Evolutionary conservation across 2,888 invertebrate species (phyloP).

Genomic region (Lycia hirtaria): DNA sequence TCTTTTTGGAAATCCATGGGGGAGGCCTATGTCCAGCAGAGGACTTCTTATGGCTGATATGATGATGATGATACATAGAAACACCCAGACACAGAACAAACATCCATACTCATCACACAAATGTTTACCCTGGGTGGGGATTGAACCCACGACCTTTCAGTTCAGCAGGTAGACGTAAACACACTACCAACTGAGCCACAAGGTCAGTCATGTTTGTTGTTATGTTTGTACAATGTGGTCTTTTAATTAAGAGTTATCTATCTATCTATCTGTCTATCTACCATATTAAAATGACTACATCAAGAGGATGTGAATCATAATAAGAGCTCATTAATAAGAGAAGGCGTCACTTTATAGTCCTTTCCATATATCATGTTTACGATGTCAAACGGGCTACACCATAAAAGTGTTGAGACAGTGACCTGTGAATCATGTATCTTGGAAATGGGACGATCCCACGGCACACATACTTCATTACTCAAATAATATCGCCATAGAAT

Average conservation of each 20-base stretch:
- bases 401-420: conserved; percentile 27
- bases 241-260: neutral
- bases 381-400: conserved; percentile 25
- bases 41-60: too few species aligned
- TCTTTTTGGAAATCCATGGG: too few species aligned
- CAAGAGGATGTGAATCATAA: conserved; percentile 23
- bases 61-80: too few species aligned
- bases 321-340: conserved; percentile 21
- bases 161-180: too few species aligned
- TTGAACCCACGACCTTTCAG: too few species aligned
- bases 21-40: too few species aligned
- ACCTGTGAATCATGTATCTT: conserved; percentile 34
- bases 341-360: conserved; percentile 24
- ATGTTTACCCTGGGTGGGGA: too few species aligned
- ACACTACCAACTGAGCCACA: too few species aligned
- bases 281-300: neutral
- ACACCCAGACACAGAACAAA: too few species aligned
- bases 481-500: neutral
- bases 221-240: too few species aligned
- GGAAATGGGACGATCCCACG: conserved; percentile 35
- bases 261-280: neutral
- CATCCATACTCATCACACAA: too few species aligned
- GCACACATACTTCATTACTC: conserved; percentile 34
- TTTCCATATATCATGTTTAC: conserved; percentile 28
- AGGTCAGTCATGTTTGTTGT: too few species aligned